Percentiles rank a stretch among this genome's conserved stretches.
These are phyloP conservation scores for Diachasma alloeum DNA, from an alignment of 1,140 invertebrate genomes.

Conservation along the genomic window DNA sequence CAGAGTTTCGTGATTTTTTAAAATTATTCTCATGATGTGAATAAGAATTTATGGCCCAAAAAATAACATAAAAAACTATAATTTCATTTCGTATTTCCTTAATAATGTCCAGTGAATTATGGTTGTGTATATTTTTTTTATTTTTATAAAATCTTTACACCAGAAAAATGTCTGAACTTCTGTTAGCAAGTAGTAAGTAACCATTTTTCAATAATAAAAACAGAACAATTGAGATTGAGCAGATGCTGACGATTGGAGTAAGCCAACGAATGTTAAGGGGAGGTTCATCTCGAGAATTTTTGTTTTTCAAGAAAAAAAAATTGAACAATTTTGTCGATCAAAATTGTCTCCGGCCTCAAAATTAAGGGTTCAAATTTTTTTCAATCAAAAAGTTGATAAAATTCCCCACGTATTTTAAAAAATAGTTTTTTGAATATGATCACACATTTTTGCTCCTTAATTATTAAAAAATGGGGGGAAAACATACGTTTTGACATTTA, in stretches of 20 bases:
- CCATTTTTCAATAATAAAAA: neutral
- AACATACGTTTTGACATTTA: too few species aligned
- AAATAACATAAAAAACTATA: neutral
- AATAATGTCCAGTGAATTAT: neutral
- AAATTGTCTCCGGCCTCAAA: too few species aligned
- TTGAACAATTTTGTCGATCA: too few species aligned
- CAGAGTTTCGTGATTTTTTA: neutral
- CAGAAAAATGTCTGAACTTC: neutral
- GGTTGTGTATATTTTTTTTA: neutral
- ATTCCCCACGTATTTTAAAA: too few species aligned
- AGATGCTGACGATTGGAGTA: neutral
- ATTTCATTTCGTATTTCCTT: neutral
- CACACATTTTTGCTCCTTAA: too few species aligned
- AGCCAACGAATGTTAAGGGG: neutral
- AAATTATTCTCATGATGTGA: neutral
- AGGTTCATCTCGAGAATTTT: too few species aligned
- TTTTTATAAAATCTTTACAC: neutral
- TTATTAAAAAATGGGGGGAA: too few species aligned
- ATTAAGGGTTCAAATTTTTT: too few species aligned
- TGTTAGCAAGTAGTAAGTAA: neutral
- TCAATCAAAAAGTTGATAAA: too few species aligned
- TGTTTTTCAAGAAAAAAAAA: too few species aligned
- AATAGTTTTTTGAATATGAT: too few species aligned
- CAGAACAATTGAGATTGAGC: neutral
- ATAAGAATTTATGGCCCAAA: neutral